Conservation (phyloP, 1,140 invertebrate species). For the Trinorchestia longiramus region DNA sequence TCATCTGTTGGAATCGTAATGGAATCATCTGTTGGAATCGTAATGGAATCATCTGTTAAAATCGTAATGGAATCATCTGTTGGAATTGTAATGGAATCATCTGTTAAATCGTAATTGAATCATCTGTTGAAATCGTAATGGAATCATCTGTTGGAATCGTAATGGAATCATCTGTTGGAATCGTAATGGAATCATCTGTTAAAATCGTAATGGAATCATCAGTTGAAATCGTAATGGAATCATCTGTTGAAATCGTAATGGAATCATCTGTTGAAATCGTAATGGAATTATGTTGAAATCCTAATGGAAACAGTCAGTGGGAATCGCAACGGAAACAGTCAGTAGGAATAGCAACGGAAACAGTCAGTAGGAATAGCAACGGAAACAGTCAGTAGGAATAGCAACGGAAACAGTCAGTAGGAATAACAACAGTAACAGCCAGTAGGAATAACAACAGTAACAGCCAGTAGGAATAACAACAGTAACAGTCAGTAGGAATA, state of each 20-base stretch:
- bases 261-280: too few species aligned
- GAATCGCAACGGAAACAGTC: too few species aligned
- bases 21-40: not conserved
- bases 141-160: not conserved
- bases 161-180: too few species aligned
- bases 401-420: not conserved
- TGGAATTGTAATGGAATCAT: not conserved
- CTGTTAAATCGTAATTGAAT: too few species aligned
- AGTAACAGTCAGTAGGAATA: not conserved
- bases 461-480: not conserved
- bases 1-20: not conserved
- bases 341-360: too few species aligned
- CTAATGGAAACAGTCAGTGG: too few species aligned
- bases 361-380: not conserved
- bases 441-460: not conserved
- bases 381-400: not conserved
- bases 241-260: not conserved
- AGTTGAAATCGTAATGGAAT: not conserved
- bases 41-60: not conserved
- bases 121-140: too few species aligned
- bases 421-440: not conserved
- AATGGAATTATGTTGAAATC: too few species aligned
- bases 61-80: not conserved
- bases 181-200: not conserved
- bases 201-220: not conserved